A percentile compares a stretch with the other conserved stretches of the same genome.
Evolutionary conservation across 2,888 invertebrate genomes (phyloP).

Genomic region (Melipona bicolor): DNA sequence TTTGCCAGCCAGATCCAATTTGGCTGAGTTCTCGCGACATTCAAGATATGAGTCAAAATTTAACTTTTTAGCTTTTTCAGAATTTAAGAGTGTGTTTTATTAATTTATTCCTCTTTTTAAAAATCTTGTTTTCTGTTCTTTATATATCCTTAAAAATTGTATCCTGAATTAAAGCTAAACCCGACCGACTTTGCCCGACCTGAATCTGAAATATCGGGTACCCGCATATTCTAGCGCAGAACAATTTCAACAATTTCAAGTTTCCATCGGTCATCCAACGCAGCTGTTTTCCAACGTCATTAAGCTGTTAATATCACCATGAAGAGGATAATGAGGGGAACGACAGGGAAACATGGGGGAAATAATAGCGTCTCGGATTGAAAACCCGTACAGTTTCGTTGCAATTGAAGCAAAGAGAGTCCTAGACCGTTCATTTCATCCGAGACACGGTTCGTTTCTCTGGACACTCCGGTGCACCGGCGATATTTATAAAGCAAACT

Average conservation of each 20-base stretch:
- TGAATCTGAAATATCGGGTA: too few relatives aligned
- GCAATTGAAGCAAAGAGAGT: conserved; percentile 25
- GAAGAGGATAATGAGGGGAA: background rate
- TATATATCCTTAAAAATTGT: too few relatives aligned
- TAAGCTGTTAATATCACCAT: conserved; percentile 2
- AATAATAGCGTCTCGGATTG: conserved; percentile 18
- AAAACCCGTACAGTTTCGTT: conserved; percentile 30
- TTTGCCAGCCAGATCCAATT: too few relatives aligned
- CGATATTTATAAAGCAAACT: conserved; percentile 78
- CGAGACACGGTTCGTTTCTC: conserved; percentile 66
- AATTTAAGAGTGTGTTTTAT: too few relatives aligned
- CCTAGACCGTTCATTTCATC: conserved; percentile 51
- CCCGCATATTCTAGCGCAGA: background rate
- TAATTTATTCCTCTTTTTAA: too few relatives aligned
- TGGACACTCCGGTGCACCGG: conserved; percentile 68
- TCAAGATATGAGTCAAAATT: too few relatives aligned
- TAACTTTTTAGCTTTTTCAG: too few relatives aligned
- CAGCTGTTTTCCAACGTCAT: background rate
- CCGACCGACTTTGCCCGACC: too few relatives aligned
- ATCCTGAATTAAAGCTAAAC: too few relatives aligned
- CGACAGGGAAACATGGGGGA: background rate
- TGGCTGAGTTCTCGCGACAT: too few relatives aligned
- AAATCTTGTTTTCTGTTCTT: too few relatives aligned
- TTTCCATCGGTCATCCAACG: too few relatives aligned
- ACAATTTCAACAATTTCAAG: background rate